A percentile compares a stretch with the other conserved stretches of the same genome.
Conservation (phyloP, 2,888 invertebrate species). For the Callimorpha dominula region DNA sequence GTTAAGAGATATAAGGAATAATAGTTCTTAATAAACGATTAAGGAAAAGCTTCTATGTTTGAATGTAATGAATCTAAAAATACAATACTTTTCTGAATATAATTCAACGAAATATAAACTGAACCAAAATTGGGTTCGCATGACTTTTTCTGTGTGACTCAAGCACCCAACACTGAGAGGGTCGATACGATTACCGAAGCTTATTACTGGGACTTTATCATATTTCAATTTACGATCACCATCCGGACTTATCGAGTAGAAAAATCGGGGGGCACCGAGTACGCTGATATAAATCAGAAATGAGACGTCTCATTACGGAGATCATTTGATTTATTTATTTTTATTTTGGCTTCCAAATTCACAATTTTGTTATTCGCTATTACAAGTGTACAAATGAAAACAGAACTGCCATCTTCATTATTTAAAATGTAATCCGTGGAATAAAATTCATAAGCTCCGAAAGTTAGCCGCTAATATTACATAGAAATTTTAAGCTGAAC, state of each 20-base stretch:
- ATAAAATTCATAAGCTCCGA: constrained; percentile 69
- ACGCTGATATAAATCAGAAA: constrained; percentile 80
- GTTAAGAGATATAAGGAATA: constrained; percentile 45
- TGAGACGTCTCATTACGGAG: constrained; percentile 81
- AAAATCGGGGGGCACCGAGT: constrained; percentile 78
- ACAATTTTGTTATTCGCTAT: constrained; percentile 1
- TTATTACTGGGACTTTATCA: constrained; percentile 85
- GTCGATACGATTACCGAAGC: constrained; percentile 77
- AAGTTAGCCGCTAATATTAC: constrained; percentile 76
- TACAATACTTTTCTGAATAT: background rate
- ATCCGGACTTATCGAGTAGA: constrained; percentile 83
- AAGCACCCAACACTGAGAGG: constrained; percentile 63
- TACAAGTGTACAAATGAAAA: constrained; percentile 16
- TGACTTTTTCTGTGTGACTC: constrained; percentile 55
- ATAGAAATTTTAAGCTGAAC: constrained; percentile 80
- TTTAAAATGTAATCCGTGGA: constrained; percentile 43
- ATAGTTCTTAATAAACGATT: constrained; percentile 50
- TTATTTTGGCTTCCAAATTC: constrained; percentile 18
- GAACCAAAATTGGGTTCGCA: constrained; percentile 39
- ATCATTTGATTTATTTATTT: constrained; percentile 64
- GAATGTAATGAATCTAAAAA: background rate
- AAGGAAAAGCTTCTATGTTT: constrained; percentile 4
- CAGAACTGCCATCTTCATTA: constrained; percentile 44
- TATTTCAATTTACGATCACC: constrained; percentile 87
- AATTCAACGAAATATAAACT: constrained; percentile 12